Base-by-base conservation (phyloP, 2,888 invertebrate genomes). In the Acanthopleura granulata region DNA sequence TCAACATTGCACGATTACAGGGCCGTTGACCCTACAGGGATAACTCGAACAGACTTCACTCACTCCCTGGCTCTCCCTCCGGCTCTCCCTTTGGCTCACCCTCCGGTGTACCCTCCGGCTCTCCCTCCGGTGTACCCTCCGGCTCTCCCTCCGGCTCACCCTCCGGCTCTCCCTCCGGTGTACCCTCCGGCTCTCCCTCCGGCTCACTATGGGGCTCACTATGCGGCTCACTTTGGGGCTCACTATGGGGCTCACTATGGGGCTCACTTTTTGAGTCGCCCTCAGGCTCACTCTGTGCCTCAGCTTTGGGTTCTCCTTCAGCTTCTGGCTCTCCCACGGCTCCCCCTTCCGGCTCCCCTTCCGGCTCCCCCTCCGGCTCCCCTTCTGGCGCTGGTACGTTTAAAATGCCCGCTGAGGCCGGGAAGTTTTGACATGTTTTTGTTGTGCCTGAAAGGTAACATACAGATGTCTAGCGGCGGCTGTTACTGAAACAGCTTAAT, bases 31-130 rank as follows among this genome's bases (percentile, higher is more conserved):
- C 40, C 3, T 9, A 6, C 40, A 40, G 40, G 40, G 40, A 40
- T 40, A 40, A 40, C 40, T 9, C 3, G 9, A 6, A 40, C 9
- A 40, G 40, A 40, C 40, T 40, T 40, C 9, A 40, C 40, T 40
- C 9, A 40, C 40, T 9, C 6, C 25, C 29, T 12, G 66, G 15
- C 66, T 66, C 66, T 12, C 27, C 27, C 66, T 66, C 66, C 1
- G 66, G 25, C 14, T 66, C 66, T 6, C 66, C 29, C 14, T 27
- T 27, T 12, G 66, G 25, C 14, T 66, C 66, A 6, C 66, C 29
- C 14, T 27, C 66, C 6, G 66, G n/a, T n/a, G n/a, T n/a, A n/a
- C n/a, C 12, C 14, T 66, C 66, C 1, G 72, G 49, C 15, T 77
- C 74, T n/a, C n/a, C n/a, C n/a, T 18, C 49, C 0, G 72, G 40